Conservation (phyloP, 2,113 vertebrate genomes). For the Clinocottus analis region DNA sequence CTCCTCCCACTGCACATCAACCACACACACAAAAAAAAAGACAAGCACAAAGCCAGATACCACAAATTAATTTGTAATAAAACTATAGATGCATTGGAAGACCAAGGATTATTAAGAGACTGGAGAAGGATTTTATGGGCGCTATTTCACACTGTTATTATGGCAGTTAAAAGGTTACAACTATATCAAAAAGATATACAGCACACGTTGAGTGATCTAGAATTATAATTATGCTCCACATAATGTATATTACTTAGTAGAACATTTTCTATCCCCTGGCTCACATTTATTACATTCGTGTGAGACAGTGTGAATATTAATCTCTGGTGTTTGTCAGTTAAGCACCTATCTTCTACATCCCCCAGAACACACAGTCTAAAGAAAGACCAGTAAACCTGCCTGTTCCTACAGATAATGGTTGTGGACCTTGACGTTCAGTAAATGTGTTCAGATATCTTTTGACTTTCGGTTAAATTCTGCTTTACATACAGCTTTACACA, state of each 20-base stretch:
- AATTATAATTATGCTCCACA: not conserved
- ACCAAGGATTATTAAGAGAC: not conserved
- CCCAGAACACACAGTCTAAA: too few relatives aligned
- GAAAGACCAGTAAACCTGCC: too few relatives aligned
- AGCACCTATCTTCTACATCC: not conserved
- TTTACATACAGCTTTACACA: not conserved
- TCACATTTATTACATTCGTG: not conserved
- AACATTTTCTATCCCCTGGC: not conserved
- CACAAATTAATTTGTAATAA: not conserved
- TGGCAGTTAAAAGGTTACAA: not conserved
- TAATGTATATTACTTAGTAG: not conserved
- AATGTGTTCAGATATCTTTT: too few relatives aligned
- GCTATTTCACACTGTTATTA: not conserved
- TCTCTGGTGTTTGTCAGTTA: not conserved
- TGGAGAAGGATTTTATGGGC: not conserved
- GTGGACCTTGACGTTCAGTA: not conserved
- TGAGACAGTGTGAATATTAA: not conserved
- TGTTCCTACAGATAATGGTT: not conserved
- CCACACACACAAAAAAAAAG: conserved; percentile 15
- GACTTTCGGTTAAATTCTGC: not conserved
- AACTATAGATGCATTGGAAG: not conserved
- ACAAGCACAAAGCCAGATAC: conserved; percentile 6
- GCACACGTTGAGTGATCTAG: not conserved
- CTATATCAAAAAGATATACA: not conserved
- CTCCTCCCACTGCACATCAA: conserved; percentile 45